Base-by-base conservation (phyloP, 2,113 vertebrate genomes). In the Lagopus muta region DNA sequence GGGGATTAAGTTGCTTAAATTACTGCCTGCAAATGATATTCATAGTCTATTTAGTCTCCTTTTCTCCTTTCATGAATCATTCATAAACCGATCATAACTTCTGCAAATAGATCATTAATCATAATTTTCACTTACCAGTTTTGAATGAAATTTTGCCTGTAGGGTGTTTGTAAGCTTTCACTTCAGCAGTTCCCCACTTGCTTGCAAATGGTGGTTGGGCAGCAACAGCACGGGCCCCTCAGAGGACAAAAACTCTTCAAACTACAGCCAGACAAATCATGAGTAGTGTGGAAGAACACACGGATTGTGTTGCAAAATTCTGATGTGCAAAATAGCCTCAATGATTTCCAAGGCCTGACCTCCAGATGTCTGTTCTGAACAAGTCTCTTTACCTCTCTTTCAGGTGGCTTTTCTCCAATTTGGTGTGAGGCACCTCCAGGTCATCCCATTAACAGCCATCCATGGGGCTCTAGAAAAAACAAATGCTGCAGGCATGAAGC, bases 101-200 rank as follows among this genome's bases (percentile, higher is more conserved):
- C 85, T 89, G 93, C 64, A 91, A 96, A 96, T 94, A 87, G 69
- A 60, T 89, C 82, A 96, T 96, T 94, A 95, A 95, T 94, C 89
- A 93, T 93, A 85, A 93, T 94, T 96, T 96, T 93, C 92, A 74
- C 82, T 89, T 89, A 71, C 69, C 0, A 0, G 32, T 92, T 80
- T 85, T 86, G 79, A 92, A 88, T 88, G 38, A 82, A 94, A 92
- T 90, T 86, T 80, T 94, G 88, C 82, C 90, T 74, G 61, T 42
- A 34, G 65, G 72, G 73, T 93, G 65, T 65, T 93, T 40, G 22
- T 67, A 71, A 93, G 88, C 88, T 80, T 32, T 82, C 42, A 60
- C 75, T 92, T 43, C 69, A 82, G 24, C 60, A 82, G 21, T 85
- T 88, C 50, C 75, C 61, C 71, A 82, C 84, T n/a, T 55, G 61